These are phyloP conservation scores for Piscicola geometra DNA, from an alignment of 2,888 invertebrate genomes.

Conservation along the genomic window DNA sequence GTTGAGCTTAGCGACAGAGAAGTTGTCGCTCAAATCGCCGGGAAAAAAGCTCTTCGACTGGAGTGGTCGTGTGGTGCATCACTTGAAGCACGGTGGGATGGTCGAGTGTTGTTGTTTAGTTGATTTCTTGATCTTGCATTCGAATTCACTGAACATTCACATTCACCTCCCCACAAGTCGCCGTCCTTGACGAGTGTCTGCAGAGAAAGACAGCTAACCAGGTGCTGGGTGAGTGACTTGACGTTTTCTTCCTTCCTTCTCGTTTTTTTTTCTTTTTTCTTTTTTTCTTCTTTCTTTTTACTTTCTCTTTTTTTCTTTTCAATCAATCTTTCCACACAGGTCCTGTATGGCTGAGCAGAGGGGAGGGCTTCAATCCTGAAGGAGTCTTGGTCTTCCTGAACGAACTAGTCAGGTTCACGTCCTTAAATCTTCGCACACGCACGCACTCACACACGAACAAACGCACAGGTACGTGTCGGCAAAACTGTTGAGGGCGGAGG, in stretches of 20 bases:
- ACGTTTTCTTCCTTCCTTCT: no score
- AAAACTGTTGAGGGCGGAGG: slow-evolving; percentile 48
- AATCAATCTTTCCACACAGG: no score
- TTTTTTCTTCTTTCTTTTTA: no score
- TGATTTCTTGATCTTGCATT: slow-evolving; percentile 9
- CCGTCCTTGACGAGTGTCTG: slow-evolving; percentile 53
- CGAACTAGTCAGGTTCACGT: slow-evolving; percentile 47
- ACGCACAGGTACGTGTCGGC: slow-evolving; percentile 41
- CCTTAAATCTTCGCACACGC: no score
- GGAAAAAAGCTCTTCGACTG: slow-evolving; percentile 52
- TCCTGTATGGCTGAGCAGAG: slow-evolving; percentile 55
- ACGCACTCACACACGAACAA: no score
- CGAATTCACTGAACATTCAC: not conserved
- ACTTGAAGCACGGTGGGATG: slow-evolving; percentile 48
- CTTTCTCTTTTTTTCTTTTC: no score
- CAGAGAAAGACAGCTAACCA: slow-evolving; percentile 47
- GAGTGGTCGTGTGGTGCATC: slow-evolving; percentile 52
- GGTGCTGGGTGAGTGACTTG: not conserved
- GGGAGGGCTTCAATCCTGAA: slow-evolving; percentile 54
- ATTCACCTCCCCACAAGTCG: slow-evolving; percentile 45
- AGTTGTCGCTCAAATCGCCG: slow-evolving; percentile 49
- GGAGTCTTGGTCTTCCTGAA: slow-evolving; percentile 51
- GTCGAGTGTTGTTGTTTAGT: no score
- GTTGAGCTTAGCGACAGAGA: slow-evolving; percentile 45
- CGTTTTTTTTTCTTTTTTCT: no score